Evolutionary conservation across 1,140 invertebrate genomes (phyloP).

Genomic region (Papilio xuthus): DNA sequence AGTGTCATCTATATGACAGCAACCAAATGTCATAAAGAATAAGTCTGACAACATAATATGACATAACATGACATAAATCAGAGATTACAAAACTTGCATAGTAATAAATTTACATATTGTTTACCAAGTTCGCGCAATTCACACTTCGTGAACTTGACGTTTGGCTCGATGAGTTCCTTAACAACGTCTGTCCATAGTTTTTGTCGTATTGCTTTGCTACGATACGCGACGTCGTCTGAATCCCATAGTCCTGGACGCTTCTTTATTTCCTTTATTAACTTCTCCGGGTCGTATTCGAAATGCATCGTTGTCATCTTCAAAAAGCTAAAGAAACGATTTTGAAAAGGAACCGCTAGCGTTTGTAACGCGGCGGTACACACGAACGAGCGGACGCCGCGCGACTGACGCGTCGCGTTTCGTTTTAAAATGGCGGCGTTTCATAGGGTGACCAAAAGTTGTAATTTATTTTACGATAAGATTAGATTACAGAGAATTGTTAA

Average conservation of each 20-base stretch:
- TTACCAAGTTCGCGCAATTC: slow-evolving; percentile 73
- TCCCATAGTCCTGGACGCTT: slow-evolving; percentile 75
- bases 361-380: slow-evolving; percentile 53
- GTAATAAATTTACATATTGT: slow-evolving; percentile 26
- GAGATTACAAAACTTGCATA: not conserved
- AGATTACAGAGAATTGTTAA: not conserved
- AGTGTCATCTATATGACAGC: not conserved
- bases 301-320: slow-evolving; percentile 55
- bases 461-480: not conserved
- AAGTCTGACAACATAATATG: not conserved
- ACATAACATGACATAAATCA: not conserved
- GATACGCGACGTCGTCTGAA: slow-evolving; percentile 65
- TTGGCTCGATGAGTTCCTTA: slow-evolving; percentile 57
- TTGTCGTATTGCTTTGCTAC: slow-evolving; percentile 58
- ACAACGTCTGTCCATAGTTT: slow-evolving; percentile 71
- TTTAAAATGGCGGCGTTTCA: slow-evolving; percentile 67
- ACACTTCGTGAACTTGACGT: slow-evolving; percentile 68
- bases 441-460: slow-evolving; percentile 51
- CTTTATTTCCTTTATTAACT: slow-evolving; percentile 69
- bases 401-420: slow-evolving; percentile 70
- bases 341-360: slow-evolving; percentile 40
- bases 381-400: slow-evolving; percentile 64
- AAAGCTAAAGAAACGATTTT: not conserved
- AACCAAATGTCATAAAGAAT: not conserved
- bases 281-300: slow-evolving; percentile 75